Evolutionary conservation across 1,140 invertebrate species (phyloP).

Genomic region (Amphibalanus amphitrite): DNA sequence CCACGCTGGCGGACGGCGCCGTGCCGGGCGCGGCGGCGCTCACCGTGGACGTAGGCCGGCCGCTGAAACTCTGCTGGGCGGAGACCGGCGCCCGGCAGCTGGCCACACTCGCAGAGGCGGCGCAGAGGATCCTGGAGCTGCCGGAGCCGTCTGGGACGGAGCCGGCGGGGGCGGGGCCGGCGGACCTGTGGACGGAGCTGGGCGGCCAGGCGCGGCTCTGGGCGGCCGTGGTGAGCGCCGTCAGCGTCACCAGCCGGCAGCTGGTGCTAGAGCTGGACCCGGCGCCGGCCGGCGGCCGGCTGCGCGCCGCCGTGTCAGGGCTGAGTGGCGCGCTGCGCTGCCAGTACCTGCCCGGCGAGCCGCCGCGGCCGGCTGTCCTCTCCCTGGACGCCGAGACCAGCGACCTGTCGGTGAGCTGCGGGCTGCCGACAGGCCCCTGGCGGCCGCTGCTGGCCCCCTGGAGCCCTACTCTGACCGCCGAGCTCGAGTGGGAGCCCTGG

Average conservation of each 20-base stretch:
- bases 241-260: not conserved
- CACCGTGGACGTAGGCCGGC: constrained; percentile 36
- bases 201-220: not conserved
- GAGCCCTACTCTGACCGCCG: constrained; percentile 31
- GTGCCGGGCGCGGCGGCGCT: constrained; percentile 23
- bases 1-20: constrained; percentile 27
- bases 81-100: not conserved
- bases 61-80: constrained; percentile 34
- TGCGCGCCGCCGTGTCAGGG: not conserved
- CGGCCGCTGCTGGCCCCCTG: constrained; percentile 37
- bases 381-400: not conserved
- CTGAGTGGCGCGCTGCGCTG: not conserved
- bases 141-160: not conserved
- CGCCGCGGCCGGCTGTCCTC: not conserved
- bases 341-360: not conserved
- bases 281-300: too few relatives aligned
- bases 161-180: too few relatives aligned
- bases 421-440: not conserved
- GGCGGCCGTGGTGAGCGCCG: not conserved
- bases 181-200: not conserved
- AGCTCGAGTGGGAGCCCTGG: constrained; percentile 39
- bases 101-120: not conserved
- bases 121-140: not conserved
- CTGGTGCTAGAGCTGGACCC: not conserved
- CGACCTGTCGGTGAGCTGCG: not conserved